phyloP scores from a whole-genome alignment of 2,888 invertebrate species.

The Copidosoma aretas region DNA sequence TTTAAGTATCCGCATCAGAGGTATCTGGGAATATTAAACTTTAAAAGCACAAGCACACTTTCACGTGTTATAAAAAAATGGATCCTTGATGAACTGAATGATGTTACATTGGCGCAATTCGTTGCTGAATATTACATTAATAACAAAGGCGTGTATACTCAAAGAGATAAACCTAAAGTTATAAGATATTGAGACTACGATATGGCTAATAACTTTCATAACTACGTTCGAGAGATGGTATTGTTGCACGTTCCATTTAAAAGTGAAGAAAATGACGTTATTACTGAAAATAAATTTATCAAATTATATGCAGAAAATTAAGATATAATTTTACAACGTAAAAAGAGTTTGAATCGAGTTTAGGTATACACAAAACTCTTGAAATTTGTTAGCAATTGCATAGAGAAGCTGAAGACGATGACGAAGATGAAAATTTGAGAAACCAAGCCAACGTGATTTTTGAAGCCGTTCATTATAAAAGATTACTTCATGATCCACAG shows the following conservation, averaged over 20 bases:
- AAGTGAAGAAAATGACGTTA: conserved; percentile 56
- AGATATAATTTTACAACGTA: conserved; percentile 47
- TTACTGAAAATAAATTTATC: conserved; percentile 54
- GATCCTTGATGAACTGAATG: conserved; percentile 40
- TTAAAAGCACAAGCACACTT: conserved; percentile 50
- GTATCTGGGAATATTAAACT: conserved; percentile 47
- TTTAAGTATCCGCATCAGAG: conserved; percentile 44
- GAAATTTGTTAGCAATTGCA: conserved; percentile 33
- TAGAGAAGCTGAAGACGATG: conserved; percentile 22
- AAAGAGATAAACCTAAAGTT: conserved; percentile 47
- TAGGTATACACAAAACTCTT: conserved; percentile 51
- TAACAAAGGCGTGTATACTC: conserved; percentile 39
- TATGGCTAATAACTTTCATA: conserved; percentile 50
- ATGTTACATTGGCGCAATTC: conserved; percentile 58
- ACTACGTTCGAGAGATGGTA: conserved; percentile 49
- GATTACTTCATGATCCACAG: conserved; percentile 43
- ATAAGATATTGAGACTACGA: conserved; percentile 58
- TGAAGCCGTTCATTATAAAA: conserved; percentile 41
- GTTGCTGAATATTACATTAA: conserved; percentile 49
- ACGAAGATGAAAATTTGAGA: background rate
- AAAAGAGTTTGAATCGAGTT: conserved; percentile 52
- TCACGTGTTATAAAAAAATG: no score
- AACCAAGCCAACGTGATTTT: background rate
- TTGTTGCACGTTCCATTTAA: conserved; percentile 55
- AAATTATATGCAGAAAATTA: conserved; percentile 50